Evolutionary conservation across 2,797 vertebrate species (phyloP).

Genomic region (Danio jaintianensis): DNA sequence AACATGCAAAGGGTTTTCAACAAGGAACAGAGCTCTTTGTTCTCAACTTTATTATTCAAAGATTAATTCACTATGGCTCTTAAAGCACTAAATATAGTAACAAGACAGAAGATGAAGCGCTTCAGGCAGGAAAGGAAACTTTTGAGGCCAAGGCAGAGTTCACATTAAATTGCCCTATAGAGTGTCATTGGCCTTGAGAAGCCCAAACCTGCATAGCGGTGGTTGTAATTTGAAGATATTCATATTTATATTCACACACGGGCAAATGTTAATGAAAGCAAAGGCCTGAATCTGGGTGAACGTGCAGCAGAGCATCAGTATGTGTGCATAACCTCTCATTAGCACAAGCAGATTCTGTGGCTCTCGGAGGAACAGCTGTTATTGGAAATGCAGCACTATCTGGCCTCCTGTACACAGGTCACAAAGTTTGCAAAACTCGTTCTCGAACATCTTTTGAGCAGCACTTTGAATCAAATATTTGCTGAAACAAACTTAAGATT

Average conservation of each 20-base stretch:
- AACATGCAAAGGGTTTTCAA: not conserved
- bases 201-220: not conserved
- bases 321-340: slow-evolving; percentile 21
- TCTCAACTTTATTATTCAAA: not conserved
- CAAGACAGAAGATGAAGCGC: not conserved
- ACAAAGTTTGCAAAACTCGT: slow-evolving; percentile 13
- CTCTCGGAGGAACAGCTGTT: slow-evolving; percentile 19
- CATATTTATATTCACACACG: slow-evolving; percentile 1
- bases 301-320: not conserved
- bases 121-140: not conserved
- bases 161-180: not conserved
- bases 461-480: not conserved
- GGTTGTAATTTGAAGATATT: not conserved
- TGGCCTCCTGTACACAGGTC: slow-evolving; percentile 8
- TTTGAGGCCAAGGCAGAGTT: not conserved
- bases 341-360: not conserved
- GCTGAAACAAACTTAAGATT: not conserved
- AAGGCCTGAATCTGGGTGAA: not conserved
- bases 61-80: not conserved
- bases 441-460: not conserved
- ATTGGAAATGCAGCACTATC: slow-evolving; percentile 15
- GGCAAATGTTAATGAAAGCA: not conserved
- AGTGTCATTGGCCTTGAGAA: not conserved
- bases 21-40: not conserved
- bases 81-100: slow-evolving; percentile 10